phyloP scores from a whole-genome alignment of 2,113 vertebrate genomes.

The Bos javanicus region DNA sequence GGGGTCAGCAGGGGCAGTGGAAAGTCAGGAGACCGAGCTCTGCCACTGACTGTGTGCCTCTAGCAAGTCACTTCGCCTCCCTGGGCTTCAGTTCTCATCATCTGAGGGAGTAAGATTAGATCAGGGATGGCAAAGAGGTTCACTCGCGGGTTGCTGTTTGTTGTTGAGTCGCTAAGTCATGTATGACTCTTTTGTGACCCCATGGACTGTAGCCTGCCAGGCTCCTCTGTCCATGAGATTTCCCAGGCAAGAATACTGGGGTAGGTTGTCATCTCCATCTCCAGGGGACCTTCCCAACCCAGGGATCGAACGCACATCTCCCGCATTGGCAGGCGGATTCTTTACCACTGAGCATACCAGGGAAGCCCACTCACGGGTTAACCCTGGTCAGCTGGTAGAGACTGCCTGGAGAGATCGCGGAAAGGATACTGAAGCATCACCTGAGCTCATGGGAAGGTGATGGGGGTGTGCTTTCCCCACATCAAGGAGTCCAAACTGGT shows the following conservation, averaged over 20 bases:
- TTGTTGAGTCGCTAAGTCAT: not conserved
- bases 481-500: not conserved
- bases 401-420: not conserved
- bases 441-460: not conserved
- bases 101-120: not conserved
- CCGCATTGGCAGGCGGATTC: not conserved
- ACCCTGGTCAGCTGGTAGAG: not conserved
- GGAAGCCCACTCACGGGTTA: not conserved
- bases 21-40: not conserved
- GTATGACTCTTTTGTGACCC: not conserved
- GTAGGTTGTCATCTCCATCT: not conserved
- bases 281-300: not conserved
- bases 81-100: not conserved
- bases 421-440: not conserved
- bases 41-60: not conserved
- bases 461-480: not conserved
- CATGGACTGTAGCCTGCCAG: not conserved
- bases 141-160: not conserved
- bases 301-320: accelerated
- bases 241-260: not conserved
- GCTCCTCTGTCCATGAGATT: not conserved
- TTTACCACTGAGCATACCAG: not conserved
- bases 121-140: not conserved
- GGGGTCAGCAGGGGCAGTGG: not conserved
- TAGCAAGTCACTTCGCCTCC: not conserved